A percentile compares a stretch with the other conserved stretches of the same genome.
phyloP scores from a whole-genome alignment of 2,113 vertebrate genomes.

The Datnioides undecimradiatus region DNA sequence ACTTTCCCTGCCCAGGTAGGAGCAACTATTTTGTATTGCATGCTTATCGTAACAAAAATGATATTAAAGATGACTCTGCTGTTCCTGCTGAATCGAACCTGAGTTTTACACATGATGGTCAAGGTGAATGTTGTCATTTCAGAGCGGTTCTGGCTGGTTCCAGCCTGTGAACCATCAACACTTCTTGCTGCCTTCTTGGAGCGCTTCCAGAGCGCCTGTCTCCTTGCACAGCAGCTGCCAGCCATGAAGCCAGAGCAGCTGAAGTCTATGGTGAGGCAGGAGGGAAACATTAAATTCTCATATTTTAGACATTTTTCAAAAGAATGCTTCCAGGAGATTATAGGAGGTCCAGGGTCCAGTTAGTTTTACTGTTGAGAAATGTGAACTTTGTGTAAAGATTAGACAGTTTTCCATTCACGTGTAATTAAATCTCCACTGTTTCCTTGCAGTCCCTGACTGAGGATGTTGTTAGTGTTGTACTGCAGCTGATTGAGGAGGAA shows the following conservation, averaged over 20 bases:
- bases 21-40: neutral
- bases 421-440: neutral
- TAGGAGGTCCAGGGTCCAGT: neutral
- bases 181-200: slow-evolving; percentile 88
- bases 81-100: neutral
- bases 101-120: neutral
- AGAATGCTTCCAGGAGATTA: neutral
- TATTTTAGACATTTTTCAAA: neutral
- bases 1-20: slow-evolving; percentile 94
- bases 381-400: neutral
- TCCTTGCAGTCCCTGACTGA: slow-evolving; percentile 88
- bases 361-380: neutral
- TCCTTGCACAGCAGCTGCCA: slow-evolving; percentile 92
- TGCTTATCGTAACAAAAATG: neutral
- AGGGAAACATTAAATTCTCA: neutral
- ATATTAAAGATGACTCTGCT: neutral
- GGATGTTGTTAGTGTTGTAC: slow-evolving; percentile 87
- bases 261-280: slow-evolving; percentile 88
- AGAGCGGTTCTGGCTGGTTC: slow-evolving; percentile 92
- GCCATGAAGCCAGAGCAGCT: slow-evolving; percentile 90
- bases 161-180: slow-evolving; percentile 87
- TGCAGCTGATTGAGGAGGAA: slow-evolving; percentile 90
- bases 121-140: slow-evolving; percentile 33
- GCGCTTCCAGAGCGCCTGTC: slow-evolving; percentile 89
- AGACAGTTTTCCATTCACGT: no score